Evolutionary conservation across 1,140 invertebrate genomes (phyloP), one percentile per base, ranked within the genome.

Genomic region (Pristionchus pacificus): DNA sequence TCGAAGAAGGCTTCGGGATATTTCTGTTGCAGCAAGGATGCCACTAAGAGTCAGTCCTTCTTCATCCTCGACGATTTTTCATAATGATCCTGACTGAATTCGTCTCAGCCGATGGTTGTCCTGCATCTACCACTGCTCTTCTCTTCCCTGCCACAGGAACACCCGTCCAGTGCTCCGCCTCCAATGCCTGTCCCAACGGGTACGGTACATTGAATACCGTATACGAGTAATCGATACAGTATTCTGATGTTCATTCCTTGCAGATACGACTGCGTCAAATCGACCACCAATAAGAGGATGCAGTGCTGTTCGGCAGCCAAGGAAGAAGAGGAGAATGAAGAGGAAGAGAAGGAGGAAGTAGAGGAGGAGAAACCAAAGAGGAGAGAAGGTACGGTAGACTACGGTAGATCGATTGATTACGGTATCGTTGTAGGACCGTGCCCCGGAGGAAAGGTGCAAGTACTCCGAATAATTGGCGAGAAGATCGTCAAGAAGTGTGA

Each of bases 121-220:
- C 80, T 10, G 59, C 65, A 0, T 81, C 81, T 14, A 49, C 29
- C 6, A 64, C 38, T 15, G 81, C 80, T 15, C 70, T 83, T 2
- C 74, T 82, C 0, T 82, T 82, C 74, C 80, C 80, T 30, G 82
- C 81, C 13, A 83, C 79, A n/a, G 81, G 80, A 62, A 79, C 77
- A 13, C 78, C 78, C 25, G 76, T 81, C 30, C 81, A 81, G 31
- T 82, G 72, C 67, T 80, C 61, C 32, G 77, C 70, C n/a, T 55
- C 32, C 1, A 72, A 72, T 60, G 69, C 79, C n/a, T 75, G 71
- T 65, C 77, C 80, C 10, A 25, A 65, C 1, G 80, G 77, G 29
- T 82, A 74, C n/a, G n/a, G n/a, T n/a, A n/a, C n/a, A n/a, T n/a
- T n/a, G n/a, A n/a, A n/a, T n/a, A n/a, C n/a, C n/a, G n/a, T n/a